Evolutionary conservation across 2,888 invertebrate genomes (phyloP), one percentile per base, ranked within the genome.

Genomic region (Eristalinus aeneus): DNA sequence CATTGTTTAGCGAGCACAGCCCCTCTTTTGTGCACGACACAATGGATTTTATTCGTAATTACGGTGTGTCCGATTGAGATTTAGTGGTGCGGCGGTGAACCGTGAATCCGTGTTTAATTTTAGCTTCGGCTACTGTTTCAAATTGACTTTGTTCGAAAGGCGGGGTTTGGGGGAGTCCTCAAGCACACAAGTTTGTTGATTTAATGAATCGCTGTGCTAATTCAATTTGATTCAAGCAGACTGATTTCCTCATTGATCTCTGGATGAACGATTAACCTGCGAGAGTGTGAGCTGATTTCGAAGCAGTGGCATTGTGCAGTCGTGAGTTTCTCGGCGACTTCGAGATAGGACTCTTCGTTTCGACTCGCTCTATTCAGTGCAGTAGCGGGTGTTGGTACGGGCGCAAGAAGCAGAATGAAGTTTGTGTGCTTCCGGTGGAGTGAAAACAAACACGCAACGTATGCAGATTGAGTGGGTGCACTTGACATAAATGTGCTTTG

Each of bases 21-120:
- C n/a, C 10, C 2, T 3, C 10, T n/a, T 32, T 6, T 2, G 39
- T 32, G 58, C 12, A 31, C 65, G 22, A 58, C 58, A 9, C 61
- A 76, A 76, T 68, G 68, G 76, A 76, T 53, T 76, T 61, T 9
- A 61, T 36, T 34, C 27, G 68, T 53, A 76, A 61, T 68, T 34
- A 54, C 34, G 31, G 10, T 22, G 53, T 53, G 23, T 56, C 10
- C 56, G 56, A 56, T 22, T 5, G 10, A 12, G 16, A 34, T 34
- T 16, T 16, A n/a, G 16, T 16, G 46, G 56, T 22, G 4, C 23
- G 23, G 1, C 0, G 23, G 56, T 3, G 11, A 23, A 12, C 56
- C 23, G 22, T 56, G 23, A 23, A 23, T 23, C 23, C 22, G 56
- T 56, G 56, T 56, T 22, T 56, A 10, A 56, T 56, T 22, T 56